Conservation (phyloP, 2,797 vertebrate species). For the Epinephelus malabaricus region DNA sequence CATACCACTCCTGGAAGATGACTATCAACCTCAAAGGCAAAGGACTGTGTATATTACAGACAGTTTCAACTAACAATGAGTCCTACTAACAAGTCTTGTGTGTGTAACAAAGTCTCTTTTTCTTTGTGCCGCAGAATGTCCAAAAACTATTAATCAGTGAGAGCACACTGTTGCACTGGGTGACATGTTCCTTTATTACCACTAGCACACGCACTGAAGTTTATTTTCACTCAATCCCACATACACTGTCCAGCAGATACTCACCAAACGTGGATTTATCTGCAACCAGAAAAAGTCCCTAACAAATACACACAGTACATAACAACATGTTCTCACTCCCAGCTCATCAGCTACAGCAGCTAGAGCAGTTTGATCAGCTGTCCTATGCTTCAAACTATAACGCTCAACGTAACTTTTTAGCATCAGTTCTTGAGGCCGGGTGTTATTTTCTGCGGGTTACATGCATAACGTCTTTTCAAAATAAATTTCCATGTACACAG, state of each 20-base stretch:
- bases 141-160: neutral
- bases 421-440: too few species aligned
- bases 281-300: neutral
- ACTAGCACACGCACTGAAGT: neutral
- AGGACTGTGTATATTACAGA: neutral
- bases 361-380: too few species aligned
- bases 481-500: too few species aligned
- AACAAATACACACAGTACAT: too few species aligned
- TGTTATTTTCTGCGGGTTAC: too few species aligned
- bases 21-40: slow-evolving; percentile 6
- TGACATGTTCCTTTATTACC: neutral
- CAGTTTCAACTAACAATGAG: neutral
- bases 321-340: too few species aligned
- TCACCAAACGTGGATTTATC: neutral
- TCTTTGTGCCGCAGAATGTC: neutral
- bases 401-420: neutral
- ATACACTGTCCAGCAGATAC: neutral
- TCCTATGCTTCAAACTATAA: too few species aligned
- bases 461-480: too few species aligned
- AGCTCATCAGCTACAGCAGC: too few species aligned
- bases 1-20: slow-evolving; percentile 32
- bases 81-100: neutral
- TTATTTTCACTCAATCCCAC: neutral
- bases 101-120: neutral
- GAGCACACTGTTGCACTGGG: neutral